These are phyloP conservation scores for Orthosia cruda DNA, from an alignment of 2,888 invertebrate species.

Conservation along the genomic window DNA sequence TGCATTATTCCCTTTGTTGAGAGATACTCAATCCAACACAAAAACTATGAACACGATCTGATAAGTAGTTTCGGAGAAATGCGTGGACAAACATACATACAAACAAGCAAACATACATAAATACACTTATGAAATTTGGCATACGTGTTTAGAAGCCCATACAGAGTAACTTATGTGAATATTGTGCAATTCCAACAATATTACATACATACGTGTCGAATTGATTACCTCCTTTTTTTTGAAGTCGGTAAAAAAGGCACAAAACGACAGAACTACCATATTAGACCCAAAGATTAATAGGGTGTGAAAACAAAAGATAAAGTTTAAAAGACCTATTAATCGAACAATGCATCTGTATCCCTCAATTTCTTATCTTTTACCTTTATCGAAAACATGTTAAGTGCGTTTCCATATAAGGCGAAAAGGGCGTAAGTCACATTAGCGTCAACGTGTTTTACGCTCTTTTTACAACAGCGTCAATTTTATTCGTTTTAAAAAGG, in stretches of 20 bases:
- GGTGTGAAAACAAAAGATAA: slow-evolving; percentile 56
- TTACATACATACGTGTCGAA: no score
- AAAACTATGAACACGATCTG: no score
- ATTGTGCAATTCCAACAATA: no score
- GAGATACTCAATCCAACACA: no score
- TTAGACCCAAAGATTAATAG: slow-evolving; percentile 9
- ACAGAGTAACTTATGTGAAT: no score
- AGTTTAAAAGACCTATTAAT: slow-evolving; percentile 19
- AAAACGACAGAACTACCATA: not conserved
- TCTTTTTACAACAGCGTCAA: not conserved
- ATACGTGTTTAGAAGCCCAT: no score
- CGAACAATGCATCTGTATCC: slow-evolving; percentile 28
- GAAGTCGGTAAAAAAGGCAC: slow-evolving; percentile 1
- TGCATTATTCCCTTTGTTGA: no score
- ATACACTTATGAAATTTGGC: no score
- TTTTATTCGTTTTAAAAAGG: slow-evolving; percentile 46
- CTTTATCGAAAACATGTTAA: slow-evolving; percentile 28
- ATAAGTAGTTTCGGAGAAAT: no score
- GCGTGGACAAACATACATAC: no score
- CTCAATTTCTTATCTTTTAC: slow-evolving; percentile 3
- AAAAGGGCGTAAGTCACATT: slow-evolving; percentile 6
- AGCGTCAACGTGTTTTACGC: slow-evolving; percentile 2
- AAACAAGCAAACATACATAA: no score
- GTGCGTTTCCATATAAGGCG: not conserved
- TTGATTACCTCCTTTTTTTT: no score